Percentiles rank a stretch among this genome's conserved stretches.
Conservation (phyloP, 2,113 vertebrate genomes). For the Chunga burmeisteri region DNA sequence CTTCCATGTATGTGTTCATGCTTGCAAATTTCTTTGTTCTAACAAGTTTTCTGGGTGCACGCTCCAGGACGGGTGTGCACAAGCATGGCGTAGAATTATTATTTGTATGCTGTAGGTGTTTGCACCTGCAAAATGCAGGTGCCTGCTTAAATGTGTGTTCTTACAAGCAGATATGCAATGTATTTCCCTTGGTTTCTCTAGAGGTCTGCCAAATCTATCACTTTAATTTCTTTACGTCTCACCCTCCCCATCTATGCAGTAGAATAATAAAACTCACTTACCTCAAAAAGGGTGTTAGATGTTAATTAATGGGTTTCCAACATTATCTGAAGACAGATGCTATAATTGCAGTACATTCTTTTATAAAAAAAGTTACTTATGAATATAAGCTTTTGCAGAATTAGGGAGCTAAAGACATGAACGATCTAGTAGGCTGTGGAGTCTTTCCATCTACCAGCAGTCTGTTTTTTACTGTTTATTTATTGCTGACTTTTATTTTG, state of each 20-base stretch:
- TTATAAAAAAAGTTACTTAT: background rate
- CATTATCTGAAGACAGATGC: background rate
- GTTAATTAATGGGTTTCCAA: background rate
- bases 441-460: constrained; percentile 32
- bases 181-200: background rate
- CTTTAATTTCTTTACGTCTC: background rate
- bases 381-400: background rate
- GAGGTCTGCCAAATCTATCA: background rate
- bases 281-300: background rate
- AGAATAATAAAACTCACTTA: background rate
- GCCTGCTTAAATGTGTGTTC: background rate
- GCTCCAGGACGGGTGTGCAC: background rate
- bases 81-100: background rate
- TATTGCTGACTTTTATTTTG: constrained; percentile 76
- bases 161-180: background rate
- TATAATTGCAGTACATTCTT: background rate
- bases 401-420: background rate
- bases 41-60: background rate
- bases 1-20: background rate
- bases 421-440: background rate
- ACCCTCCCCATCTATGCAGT: background rate
- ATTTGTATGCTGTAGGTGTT: constrained; percentile 3
- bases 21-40: constrained; percentile 25
- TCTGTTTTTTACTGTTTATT: constrained; percentile 69
- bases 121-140: constrained; percentile 23